phyloP scores from a whole-genome alignment of 2,888 invertebrate genomes.

The Cosmopolites sordidus region DNA sequence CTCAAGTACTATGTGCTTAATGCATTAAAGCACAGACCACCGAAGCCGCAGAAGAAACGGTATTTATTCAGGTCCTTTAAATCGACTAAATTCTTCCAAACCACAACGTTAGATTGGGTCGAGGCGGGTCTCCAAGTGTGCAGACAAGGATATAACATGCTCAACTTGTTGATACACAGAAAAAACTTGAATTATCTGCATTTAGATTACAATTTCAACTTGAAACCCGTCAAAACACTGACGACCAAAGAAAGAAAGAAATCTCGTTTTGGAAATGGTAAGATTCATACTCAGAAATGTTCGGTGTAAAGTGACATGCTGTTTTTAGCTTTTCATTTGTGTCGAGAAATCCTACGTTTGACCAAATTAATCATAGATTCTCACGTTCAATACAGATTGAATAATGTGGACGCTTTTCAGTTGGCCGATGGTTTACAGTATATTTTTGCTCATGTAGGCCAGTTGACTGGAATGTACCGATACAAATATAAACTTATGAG shows the following conservation, averaged over 20 bases:
- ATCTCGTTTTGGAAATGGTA: conserved; percentile 91
- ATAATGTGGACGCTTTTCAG: conserved; percentile 99
- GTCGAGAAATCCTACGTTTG: conserved; percentile 95
- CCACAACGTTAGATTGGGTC: conserved; percentile 98
- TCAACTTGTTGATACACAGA: conserved; percentile 96
- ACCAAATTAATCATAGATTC: conserved; percentile 99
- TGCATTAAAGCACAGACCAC: conserved; percentile 93
- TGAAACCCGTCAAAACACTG: conserved; percentile 98
- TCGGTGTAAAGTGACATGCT: background rate
- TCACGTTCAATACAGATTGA: conserved; percentile 97
- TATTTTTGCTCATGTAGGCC: conserved; percentile 98
- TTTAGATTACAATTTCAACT: conserved; percentile 99
- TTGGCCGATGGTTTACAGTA: conserved; percentile 97
- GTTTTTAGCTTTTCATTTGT: conserved; percentile 89
- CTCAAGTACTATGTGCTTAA: conserved; percentile 98
- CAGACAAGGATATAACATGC: conserved; percentile 99
- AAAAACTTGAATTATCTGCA: conserved; percentile 99
- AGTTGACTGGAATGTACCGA: conserved; percentile 98
- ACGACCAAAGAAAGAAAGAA: conserved; percentile 99
- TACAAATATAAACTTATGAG: conserved; percentile 99
- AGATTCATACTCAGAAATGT: conserved; percentile 31
- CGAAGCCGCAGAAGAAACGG: conserved; percentile 97
- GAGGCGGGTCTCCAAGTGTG: conserved; percentile 98
- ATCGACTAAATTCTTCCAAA: conserved; percentile 99
- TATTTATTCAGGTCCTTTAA: conserved; percentile 99